Evolutionary conservation across 2,888 invertebrate genomes (phyloP).

Genomic region (Brachyptera risi): DNA sequence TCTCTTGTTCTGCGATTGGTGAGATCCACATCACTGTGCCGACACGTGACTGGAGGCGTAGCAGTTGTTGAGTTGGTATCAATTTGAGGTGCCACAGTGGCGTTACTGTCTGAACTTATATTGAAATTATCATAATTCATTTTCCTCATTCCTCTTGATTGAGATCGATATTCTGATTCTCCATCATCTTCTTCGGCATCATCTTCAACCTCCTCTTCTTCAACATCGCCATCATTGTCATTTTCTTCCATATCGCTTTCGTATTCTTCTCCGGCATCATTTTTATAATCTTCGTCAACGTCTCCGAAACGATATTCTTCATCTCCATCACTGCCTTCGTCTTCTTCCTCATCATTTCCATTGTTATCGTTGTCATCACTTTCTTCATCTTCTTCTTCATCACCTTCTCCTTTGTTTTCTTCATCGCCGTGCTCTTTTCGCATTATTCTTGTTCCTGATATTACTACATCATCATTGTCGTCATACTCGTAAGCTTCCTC

Average conservation of each 20-base stretch:
- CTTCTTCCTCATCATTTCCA: background rate
- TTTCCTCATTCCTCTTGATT: no score
- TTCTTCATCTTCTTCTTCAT: background rate
- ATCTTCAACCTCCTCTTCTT: slow-evolving; percentile 6
- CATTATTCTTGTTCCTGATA: background rate
- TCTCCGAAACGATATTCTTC: background rate
- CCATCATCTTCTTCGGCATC: background rate
- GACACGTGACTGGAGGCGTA: no score
- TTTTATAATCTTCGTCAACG: background rate
- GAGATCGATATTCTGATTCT: background rate
- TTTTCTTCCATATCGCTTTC: background rate
- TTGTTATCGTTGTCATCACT: background rate
- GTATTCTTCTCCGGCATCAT: background rate
- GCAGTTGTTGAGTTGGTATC: no score
- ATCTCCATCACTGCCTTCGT: background rate
- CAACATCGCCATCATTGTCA: background rate
- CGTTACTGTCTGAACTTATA: no score
- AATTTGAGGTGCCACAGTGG: no score
- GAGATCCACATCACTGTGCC: no score
- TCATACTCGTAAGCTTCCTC: background rate
- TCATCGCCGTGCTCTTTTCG: background rate
- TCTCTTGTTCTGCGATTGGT: no score
- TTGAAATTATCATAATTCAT: no score
- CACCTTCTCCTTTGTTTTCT: background rate
- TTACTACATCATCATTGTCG: background rate